These are phyloP conservation scores for Montipora capricornis DNA, from an alignment of 64 coral and sea anemone species.

Conservation along the genomic window DNA sequence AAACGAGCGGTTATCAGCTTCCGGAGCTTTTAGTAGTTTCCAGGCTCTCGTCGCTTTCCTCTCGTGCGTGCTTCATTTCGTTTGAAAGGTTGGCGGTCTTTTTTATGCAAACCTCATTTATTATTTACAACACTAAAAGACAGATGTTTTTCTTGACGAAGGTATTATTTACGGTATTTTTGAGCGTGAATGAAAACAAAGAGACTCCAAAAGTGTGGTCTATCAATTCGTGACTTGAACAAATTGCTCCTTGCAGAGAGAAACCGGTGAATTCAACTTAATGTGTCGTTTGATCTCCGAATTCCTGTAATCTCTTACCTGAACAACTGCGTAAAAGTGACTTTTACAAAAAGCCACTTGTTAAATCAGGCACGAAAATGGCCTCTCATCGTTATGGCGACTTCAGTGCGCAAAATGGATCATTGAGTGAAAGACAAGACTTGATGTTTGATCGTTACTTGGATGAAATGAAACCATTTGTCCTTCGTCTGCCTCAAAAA, in stretches of 20 bases:
- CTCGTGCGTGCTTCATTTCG: not conserved
- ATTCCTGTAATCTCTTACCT: not conserved
- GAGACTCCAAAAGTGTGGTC: not conserved
- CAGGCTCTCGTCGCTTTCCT: not conserved
- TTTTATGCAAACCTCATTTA: slow-evolving; percentile 73
- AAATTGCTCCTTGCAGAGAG: not conserved
- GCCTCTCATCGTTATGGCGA: slow-evolving; percentile 80
- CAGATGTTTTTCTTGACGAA: slow-evolving; percentile 63
- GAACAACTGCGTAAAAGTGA: not conserved
- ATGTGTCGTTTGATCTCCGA: not conserved
- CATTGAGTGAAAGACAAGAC: slow-evolving; percentile 86
- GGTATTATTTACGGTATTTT: slow-evolving; percentile 11
- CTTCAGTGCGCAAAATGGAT: slow-evolving; percentile 29
- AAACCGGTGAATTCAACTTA: not conserved
- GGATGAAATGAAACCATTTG: slow-evolving; percentile 94
- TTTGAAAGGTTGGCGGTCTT: slow-evolving; percentile 79
- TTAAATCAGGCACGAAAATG: slow-evolving; percentile 58
- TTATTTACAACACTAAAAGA: slow-evolving; percentile 42
- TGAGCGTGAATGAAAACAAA: slow-evolving; percentile 2
- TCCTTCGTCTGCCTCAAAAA: slow-evolving; percentile 90
- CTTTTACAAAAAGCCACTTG: not conserved
- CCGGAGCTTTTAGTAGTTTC: not conserved
- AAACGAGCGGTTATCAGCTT: too few relatives aligned
- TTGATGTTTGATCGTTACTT: slow-evolving; percentile 87
- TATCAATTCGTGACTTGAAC: not conserved